phyloP scores from a whole-genome alignment of 2,113 vertebrate species.

The Rhinolophus ferrumequinum region DNA sequence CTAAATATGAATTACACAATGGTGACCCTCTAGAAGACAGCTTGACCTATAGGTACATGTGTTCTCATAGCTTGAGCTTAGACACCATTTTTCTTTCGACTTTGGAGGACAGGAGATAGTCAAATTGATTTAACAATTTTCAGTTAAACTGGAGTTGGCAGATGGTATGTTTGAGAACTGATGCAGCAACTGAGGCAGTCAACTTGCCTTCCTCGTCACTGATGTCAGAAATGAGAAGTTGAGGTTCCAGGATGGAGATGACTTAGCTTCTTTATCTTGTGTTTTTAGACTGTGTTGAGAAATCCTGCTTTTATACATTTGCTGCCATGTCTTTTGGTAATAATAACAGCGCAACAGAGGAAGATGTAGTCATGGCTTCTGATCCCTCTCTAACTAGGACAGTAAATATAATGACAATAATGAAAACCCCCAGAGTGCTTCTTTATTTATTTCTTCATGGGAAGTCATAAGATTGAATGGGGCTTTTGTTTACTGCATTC shows the following conservation, averaged over 20 bases:
- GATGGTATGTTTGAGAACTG: neutral
- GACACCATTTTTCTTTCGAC: conserved; percentile 45
- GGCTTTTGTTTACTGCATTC: conserved; percentile 23
- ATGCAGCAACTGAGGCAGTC: neutral
- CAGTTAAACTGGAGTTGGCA: neutral
- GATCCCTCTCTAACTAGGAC: neutral
- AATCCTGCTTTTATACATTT: neutral
- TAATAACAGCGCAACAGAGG: conserved; percentile 37
- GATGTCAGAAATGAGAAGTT: neutral
- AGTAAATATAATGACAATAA: conserved; percentile 55
- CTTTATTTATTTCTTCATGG: conserved; percentile 45
- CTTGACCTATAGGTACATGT: neutral
- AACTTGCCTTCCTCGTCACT: neutral
- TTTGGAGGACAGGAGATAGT: neutral
- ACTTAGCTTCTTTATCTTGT: neutral
- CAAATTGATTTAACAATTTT: neutral
- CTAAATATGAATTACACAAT: neutral
- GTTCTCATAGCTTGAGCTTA: neutral
- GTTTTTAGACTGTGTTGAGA: neutral
- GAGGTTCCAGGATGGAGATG: neutral
- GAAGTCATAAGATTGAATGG: neutral
- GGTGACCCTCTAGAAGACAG: neutral
- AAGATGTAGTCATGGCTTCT: conserved; percentile 44
- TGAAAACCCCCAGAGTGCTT: neutral
- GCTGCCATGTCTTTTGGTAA: neutral